Percentiles rank a stretch among this genome's conserved stretches.
phyloP scores from a whole-genome alignment of 2,888 invertebrate species.

The Melangyna quadrimaculata region DNA sequence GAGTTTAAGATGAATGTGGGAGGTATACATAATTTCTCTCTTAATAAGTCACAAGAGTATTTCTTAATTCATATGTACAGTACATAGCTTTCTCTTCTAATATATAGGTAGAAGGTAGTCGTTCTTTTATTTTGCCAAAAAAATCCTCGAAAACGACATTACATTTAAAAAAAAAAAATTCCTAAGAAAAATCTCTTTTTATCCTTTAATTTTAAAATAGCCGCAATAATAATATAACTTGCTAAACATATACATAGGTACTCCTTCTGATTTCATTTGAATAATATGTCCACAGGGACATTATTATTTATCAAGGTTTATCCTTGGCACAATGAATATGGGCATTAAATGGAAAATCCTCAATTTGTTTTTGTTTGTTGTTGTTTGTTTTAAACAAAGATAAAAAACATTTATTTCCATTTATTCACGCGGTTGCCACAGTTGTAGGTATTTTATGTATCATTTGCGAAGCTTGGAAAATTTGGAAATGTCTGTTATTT shows the following conservation, averaged over 20 bases:
- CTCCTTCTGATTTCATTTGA: too few species aligned
- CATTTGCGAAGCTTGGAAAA: not conserved
- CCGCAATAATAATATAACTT: not conserved
- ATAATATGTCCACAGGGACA: constrained; percentile 6
- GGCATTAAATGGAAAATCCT: not conserved
- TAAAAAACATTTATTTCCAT: not conserved
- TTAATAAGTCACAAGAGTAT: not conserved
- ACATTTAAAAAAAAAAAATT: not conserved
- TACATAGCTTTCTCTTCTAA: not conserved
- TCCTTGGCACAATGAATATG: constrained; percentile 8
- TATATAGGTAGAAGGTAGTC: too few species aligned
- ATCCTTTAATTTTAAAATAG: constrained; percentile 15
- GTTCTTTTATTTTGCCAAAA: not conserved
- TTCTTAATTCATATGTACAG: too few species aligned
- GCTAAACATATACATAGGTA: too few species aligned
- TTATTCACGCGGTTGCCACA: not conserved
- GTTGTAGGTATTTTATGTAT: not conserved
- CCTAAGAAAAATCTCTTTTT: not conserved
- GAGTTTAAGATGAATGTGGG: too few species aligned
- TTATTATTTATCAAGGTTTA: constrained; percentile 13
- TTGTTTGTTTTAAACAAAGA: not conserved
- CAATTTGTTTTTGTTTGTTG: not conserved
- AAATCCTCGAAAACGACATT: not conserved
- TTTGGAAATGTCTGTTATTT: too few species aligned
- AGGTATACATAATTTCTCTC: not conserved